phyloP scores from a whole-genome alignment of 2,113 vertebrate genomes.

The Ptilonorhynchus violaceus region DNA sequence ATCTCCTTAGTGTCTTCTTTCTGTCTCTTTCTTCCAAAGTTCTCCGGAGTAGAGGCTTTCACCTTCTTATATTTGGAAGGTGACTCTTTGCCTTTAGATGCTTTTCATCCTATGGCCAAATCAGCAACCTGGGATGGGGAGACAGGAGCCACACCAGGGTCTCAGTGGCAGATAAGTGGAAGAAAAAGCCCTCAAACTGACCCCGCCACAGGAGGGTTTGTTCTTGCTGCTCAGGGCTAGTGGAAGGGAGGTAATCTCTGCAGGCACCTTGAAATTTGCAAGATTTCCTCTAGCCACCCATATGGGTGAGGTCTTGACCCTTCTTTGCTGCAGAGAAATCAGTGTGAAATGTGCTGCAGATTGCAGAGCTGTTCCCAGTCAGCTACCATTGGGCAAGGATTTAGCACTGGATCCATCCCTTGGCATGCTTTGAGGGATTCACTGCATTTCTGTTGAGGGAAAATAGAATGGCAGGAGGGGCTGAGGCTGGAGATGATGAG shows the following conservation, averaged over 20 bases:
- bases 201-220: neutral
- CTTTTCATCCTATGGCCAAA: neutral
- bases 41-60: neutral
- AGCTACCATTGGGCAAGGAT: accelerated
- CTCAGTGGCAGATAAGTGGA: neutral
- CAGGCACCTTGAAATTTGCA: neutral
- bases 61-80: neutral
- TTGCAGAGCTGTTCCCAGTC: neutral
- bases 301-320: neutral
- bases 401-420: neutral
- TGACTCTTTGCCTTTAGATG: neutral
- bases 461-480: neutral
- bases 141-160: accelerated
- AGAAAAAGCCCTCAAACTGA: neutral
- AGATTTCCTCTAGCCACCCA: neutral
- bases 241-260: neutral
- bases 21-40: neutral
- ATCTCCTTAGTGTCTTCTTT: neutral
- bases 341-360: neutral
- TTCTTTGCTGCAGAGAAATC: neutral
- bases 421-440: neutral
- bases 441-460: neutral
- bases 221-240: neutral
- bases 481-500: neutral
- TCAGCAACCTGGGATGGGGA: neutral